Conservation (phyloP, 2,888 invertebrate species). For the Hemicrepidius hirtus region DNA sequence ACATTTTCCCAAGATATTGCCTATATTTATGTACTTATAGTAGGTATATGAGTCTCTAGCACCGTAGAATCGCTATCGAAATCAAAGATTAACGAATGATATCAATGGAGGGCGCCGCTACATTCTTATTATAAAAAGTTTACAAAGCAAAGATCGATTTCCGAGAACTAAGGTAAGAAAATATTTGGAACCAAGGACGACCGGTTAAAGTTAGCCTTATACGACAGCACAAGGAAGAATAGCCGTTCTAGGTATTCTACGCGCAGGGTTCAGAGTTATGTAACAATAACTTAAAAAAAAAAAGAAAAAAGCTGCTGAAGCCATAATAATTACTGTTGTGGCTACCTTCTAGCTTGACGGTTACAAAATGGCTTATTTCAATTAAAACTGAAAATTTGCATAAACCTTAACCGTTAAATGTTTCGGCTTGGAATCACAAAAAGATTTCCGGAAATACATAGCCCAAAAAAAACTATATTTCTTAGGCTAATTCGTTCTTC, state of each 20-base stretch:
- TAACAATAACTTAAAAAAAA: conserved; percentile 8
- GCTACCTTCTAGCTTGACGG: neutral
- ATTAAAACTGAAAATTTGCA: neutral
- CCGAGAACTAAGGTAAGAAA: conserved; percentile 44
- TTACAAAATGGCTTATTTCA: neutral
- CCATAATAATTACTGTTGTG: neutral
- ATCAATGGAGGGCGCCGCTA: conserved; percentile 15
- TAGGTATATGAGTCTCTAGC: neutral
- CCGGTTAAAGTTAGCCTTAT: conserved; percentile 34
- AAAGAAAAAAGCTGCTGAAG: neutral
- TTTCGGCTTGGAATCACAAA: neutral
- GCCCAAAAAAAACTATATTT: conserved; percentile 1
- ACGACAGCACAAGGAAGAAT: conserved; percentile 27
- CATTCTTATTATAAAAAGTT: conserved; percentile 20
- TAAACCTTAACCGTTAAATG: neutral
- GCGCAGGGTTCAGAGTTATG: conserved; percentile 21
- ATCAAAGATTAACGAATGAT: neutral
- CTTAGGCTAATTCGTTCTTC: too few relatives aligned
- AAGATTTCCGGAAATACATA: conserved; percentile 1
- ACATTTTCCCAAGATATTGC: conserved; percentile 32
- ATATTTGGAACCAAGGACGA: conserved; percentile 53
- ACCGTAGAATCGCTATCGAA: neutral
- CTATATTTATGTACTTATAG: neutral
- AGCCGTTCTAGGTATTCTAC: conserved; percentile 20
- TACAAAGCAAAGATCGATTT: conserved; percentile 38